Conservation (phyloP, 2,797 vertebrate genomes). For the Acanthornis magna region DNA sequence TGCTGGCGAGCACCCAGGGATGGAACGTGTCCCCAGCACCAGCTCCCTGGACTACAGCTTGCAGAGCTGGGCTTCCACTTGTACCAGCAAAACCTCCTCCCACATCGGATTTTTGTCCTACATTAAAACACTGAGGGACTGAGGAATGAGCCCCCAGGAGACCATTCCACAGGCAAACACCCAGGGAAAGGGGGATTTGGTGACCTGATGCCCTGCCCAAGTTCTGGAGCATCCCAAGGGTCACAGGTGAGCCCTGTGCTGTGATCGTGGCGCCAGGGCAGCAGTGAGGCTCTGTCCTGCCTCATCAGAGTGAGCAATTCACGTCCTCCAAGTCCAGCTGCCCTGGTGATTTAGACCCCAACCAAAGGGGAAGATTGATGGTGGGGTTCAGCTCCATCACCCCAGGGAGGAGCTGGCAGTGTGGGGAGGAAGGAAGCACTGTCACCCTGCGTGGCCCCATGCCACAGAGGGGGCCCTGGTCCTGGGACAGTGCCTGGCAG, state of each 20-base stretch:
- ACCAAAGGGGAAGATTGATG: background rate
- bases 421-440: background rate
- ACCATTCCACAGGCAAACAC: background rate
- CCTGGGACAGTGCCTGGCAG: background rate
- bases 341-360: background rate
- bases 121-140: background rate
- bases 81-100: background rate
- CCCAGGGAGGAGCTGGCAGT: background rate
- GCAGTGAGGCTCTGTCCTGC: background rate
- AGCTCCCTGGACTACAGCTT: background rate
- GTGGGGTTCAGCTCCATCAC: background rate
- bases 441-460: background rate
- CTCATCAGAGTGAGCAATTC: background rate
- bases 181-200: background rate
- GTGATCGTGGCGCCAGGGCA: accelerated
- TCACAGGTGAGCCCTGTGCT: background rate
- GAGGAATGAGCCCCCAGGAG: background rate
- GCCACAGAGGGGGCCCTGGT: background rate
- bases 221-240: background rate
- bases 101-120: background rate
- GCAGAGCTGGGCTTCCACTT: background rate
- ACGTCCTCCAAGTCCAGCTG: accelerated
- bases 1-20: accelerated
- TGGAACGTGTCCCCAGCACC: background rate
- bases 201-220: accelerated